Evolutionary conservation across 2,888 invertebrate genomes (phyloP), one percentile per base, ranked within the genome.

Genomic region (Lissonota sp.): DNA sequence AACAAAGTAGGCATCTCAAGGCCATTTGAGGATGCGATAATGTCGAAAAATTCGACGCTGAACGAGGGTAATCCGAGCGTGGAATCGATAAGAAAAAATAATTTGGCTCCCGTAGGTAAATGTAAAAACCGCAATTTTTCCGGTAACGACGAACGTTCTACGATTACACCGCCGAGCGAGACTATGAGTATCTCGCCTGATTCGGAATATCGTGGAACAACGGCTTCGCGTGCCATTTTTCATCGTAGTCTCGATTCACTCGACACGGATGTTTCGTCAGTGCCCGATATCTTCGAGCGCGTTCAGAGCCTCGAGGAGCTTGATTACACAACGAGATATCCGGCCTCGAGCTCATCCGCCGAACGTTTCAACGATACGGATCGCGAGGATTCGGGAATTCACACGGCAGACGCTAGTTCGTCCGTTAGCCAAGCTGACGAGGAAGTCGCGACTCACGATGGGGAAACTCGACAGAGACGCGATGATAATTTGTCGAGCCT

Each of bases 351-450:
- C 71, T 94, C 95, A 66, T 94, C 94, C 4, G 93, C 94, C n/a
- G 95, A 95, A 86, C 93, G 95, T 89, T 93, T 95, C 84, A 94
- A 94, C 62, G 93, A 95, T 85, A 95, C 95, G 57, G 96, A 96
- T 91, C 94, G 95, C 53, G 97, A 97, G 92, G 97, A 97, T 89
- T 96, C 96, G 83, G 96, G 96, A 2, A 96, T 96, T 82, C 97
- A 97, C 86, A 96, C 96, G 5, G 96, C 96, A 2, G 95, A 96
- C 89, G 97, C 96, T 73, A 96, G 96, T 16, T 96, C 96, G 87
- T 96, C 95, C 42, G 95, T 95, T 26, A 95, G 95, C 87, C 96
- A 96, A 87, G 95, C 96, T 63, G 96, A 96, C 73, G 92, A 92
- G 63, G 92, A 92, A 2, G 79, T 87, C 55, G 85, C 26, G 26